Conservation (phyloP, 2,797 vertebrate genomes). For the Coendou prehensilis region DNA sequence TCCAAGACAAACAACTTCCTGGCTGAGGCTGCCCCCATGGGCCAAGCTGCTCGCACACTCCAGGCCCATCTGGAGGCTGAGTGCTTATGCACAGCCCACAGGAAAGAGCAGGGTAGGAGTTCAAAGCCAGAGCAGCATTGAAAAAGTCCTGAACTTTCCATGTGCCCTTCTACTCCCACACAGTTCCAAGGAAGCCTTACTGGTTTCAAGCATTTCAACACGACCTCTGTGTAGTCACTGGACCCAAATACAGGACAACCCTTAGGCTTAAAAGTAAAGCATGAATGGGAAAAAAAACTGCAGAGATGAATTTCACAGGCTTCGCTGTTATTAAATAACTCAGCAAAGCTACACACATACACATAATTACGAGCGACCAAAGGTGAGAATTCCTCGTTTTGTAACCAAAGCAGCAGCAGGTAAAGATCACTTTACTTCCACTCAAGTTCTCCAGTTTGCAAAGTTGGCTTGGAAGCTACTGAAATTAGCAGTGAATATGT, state of each 20-base stretch:
- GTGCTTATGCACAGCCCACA: background rate
- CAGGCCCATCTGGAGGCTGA: background rate
- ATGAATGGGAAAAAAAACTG: background rate
- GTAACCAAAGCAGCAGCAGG: slow-evolving; percentile 38
- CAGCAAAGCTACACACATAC: background rate
- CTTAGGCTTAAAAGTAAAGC: background rate
- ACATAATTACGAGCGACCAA: background rate
- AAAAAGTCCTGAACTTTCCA: background rate
- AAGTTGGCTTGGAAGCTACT: slow-evolving; percentile 62
- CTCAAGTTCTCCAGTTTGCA: slow-evolving; percentile 42
- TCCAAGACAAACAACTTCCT: background rate
- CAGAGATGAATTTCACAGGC: background rate
- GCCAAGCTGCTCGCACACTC: background rate
- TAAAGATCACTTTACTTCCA: slow-evolving; percentile 59
- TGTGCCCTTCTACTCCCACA: background rate
- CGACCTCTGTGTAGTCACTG: background rate
- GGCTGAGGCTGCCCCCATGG: background rate
- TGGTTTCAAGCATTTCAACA: background rate
- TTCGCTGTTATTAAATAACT: background rate
- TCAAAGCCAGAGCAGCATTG: background rate
- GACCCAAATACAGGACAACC: background rate
- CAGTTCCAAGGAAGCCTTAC: background rate
- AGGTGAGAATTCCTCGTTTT: background rate
- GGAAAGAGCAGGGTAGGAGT: background rate
- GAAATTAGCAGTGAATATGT: slow-evolving; percentile 30